Conservation (phyloP, 1,140 invertebrate genomes). For the Coboldia fuscipes region DNA sequence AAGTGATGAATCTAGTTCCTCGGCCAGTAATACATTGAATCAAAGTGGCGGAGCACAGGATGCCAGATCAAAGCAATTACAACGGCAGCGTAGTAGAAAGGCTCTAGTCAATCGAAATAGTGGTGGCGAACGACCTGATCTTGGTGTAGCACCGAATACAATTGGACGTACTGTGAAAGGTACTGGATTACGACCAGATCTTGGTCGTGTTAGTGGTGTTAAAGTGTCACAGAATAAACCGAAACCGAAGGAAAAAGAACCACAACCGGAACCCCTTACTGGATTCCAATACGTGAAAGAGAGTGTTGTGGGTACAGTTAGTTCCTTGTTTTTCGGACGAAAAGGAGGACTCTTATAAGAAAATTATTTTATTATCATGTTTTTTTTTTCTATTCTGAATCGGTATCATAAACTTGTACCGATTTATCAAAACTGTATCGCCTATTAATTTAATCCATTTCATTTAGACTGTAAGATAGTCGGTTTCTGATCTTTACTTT, state of each 20-base stretch:
- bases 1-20: conserved; percentile 27
- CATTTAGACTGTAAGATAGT: too few species aligned
- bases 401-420: too few species aligned
- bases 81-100: conserved; percentile 15
- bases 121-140: conserved; percentile 21
- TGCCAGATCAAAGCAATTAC: conserved; percentile 14
- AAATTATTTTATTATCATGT: background rate
- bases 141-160: too few species aligned
- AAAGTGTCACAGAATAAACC: conserved; percentile 8
- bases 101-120: conserved; percentile 21
- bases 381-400: too few species aligned
- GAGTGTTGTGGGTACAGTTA: conserved; percentile 44
- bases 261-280: conserved; percentile 17
- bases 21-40: conserved; percentile 28
- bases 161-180: conserved; percentile 21
- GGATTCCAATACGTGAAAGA: conserved; percentile 28
- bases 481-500: too few species aligned
- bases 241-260: conserved; percentile 11
- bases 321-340: conserved; percentile 56
- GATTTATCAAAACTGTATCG: too few species aligned
- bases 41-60: conserved; percentile 7
- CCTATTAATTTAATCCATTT: too few species aligned
- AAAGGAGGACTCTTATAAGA: conserved; percentile 56
- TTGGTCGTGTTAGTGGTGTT: conserved; percentile 31
- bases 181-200: conserved; percentile 28